Evolutionary conservation across 2,888 invertebrate genomes (phyloP).

Genomic region (Volucella bombylans): DNA sequence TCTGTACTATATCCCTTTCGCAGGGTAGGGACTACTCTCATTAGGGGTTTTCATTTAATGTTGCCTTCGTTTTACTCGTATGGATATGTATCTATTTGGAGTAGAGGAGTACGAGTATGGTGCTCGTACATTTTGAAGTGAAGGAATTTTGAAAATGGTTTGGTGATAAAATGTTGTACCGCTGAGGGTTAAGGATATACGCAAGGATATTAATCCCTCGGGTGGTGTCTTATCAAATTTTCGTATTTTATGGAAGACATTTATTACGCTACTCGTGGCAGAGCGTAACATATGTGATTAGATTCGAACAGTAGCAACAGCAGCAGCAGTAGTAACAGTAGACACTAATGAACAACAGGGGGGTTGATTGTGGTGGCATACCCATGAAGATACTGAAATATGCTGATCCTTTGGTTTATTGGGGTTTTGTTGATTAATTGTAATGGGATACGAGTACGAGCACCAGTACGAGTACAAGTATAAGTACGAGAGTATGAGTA

Average conservation of each 20-base stretch:
- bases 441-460: constrained; percentile 36
- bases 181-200: constrained; percentile 38
- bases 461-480: neutral
- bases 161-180: constrained; percentile 42
- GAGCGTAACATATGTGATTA: constrained; percentile 53
- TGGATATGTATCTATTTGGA: no score
- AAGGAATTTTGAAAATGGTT: constrained; percentile 51
- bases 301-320: constrained; percentile 17
- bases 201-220: constrained; percentile 52
- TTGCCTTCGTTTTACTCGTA: neutral
- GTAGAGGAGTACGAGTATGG: no score
- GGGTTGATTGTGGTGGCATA: no score
- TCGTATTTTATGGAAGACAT: constrained; percentile 67
- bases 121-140: constrained; percentile 3
- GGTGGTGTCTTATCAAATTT: constrained; percentile 64
- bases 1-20: constrained; percentile 14
- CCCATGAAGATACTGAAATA: constrained; percentile 1
- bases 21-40: constrained; percentile 31
- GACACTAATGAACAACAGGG: constrained; percentile 28
- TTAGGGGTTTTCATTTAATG: constrained; percentile 39
- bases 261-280: constrained; percentile 56
- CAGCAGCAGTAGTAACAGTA: no score
- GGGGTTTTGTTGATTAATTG: constrained; percentile 62
- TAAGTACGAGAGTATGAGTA: neutral
- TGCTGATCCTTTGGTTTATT: constrained; percentile 11